Evolutionary conservation across 2,797 vertebrate genomes (phyloP).

Genomic region (Schizopygopsis pylzovi): DNA sequence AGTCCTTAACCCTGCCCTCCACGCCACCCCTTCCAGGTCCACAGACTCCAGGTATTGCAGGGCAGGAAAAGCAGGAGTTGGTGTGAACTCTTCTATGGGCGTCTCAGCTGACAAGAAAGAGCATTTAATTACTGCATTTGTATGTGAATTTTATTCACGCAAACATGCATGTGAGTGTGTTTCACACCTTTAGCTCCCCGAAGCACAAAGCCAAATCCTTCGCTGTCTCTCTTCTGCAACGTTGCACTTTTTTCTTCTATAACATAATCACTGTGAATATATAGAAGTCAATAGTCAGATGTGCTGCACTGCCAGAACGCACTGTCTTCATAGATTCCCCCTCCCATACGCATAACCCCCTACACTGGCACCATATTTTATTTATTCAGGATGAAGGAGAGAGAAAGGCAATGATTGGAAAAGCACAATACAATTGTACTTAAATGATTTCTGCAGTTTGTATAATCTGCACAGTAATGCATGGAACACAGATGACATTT

Average conservation of each 20-base stretch:
- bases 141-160: background rate
- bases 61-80: constrained; percentile 94
- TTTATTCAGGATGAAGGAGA: background rate
- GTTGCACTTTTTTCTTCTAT: constrained; percentile 94
- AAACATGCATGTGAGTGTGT: constrained; percentile 12
- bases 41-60: constrained; percentile 97
- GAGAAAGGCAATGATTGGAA: background rate
- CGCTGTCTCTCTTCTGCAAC: constrained; percentile 93
- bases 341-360: background rate
- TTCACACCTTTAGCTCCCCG: constrained; percentile 92
- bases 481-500: background rate
- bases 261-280: constrained; percentile 86
- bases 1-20: constrained; percentile 90
- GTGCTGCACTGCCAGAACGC: background rate
- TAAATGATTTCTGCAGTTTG: background rate
- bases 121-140: constrained; percentile 7
- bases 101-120: constrained; percentile 86
- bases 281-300: constrained; percentile 40
- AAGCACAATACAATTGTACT: background rate
- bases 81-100: constrained; percentile 97
- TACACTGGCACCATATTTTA: constrained; percentile 9
- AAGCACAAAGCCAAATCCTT: constrained; percentile 93
- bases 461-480: background rate
- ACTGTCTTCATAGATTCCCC: background rate
- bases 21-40: constrained; percentile 95